These are phyloP conservation scores for Taenaris catops DNA, from an alignment of 2,888 invertebrate species.

Conservation along the genomic window DNA sequence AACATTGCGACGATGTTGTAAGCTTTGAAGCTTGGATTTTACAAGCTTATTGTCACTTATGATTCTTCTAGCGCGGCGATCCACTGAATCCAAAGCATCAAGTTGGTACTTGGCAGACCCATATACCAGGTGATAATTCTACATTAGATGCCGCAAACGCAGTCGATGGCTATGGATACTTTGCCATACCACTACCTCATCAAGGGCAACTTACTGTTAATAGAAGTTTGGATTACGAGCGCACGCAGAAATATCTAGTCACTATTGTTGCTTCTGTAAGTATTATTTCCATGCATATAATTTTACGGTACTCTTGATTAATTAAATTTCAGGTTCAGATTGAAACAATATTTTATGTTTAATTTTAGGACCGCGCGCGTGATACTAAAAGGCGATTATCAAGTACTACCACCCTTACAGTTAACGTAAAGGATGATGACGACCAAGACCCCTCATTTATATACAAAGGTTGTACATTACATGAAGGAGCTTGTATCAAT, in stretches of 20 bases:
- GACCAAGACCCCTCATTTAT: conserved; percentile 95
- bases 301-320: background rate
- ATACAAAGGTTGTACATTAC: conserved; percentile 90
- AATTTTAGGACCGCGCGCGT: conserved; percentile 88
- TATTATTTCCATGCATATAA: conserved; percentile 29
- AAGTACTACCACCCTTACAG: conserved; percentile 90
- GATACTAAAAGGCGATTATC: conserved; percentile 88
- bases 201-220: conserved; percentile 94
- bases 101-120: too few species aligned
- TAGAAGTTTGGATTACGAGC: conserved; percentile 92
- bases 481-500: conserved; percentile 92
- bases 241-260: conserved; percentile 91
- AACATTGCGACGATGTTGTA: too few species aligned
- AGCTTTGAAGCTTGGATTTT: too few species aligned
- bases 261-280: conserved; percentile 94
- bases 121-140: conserved; percentile 81
- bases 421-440: conserved; percentile 93
- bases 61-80: too few species aligned
- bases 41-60: too few species aligned
- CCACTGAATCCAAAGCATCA: too few species aligned
- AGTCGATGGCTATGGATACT: conserved; percentile 89
- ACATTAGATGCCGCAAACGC: conserved; percentile 73
- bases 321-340: too few species aligned
- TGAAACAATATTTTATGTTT: too few species aligned
- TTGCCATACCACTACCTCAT: conserved; percentile 92